Conservation (phyloP, 2,888 invertebrate species). For the Dicycla oo region DNA sequence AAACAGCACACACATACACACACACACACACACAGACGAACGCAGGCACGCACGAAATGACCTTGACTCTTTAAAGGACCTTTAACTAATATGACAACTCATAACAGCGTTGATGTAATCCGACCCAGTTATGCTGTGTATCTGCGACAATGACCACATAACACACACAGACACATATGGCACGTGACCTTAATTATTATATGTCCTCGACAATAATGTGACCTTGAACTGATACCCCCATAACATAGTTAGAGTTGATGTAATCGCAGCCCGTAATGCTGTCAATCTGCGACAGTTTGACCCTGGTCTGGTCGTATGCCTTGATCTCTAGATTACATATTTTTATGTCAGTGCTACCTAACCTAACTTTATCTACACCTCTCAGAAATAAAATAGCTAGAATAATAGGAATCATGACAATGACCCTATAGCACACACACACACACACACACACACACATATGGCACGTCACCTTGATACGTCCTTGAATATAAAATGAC, state of each 20-base stretch:
- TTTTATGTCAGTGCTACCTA: neutral
- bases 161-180: slow-evolving; percentile 94
- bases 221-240: too few relatives aligned
- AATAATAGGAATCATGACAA: neutral
- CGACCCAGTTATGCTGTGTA: neutral
- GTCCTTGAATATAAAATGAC: neutral
- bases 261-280: neutral
- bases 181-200: too few relatives aligned
- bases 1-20: too few relatives aligned
- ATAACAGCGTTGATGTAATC: neutral
- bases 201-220: too few relatives aligned
- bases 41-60: too few relatives aligned
- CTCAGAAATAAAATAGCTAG: neutral
- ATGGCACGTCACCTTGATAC: neutral
- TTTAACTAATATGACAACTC: neutral
- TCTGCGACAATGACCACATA: neutral
- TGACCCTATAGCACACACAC: neutral
- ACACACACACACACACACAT: neutral
- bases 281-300: neutral
- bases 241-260: neutral
- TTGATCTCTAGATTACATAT: slow-evolving; percentile 97
- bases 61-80: neutral
- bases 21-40: too few relatives aligned
- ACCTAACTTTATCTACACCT: neutral
- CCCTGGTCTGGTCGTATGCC: slow-evolving; percentile 95